Evolutionary conservation across 2,797 vertebrate genomes (phyloP).

Genomic region (Meda fulgida): DNA sequence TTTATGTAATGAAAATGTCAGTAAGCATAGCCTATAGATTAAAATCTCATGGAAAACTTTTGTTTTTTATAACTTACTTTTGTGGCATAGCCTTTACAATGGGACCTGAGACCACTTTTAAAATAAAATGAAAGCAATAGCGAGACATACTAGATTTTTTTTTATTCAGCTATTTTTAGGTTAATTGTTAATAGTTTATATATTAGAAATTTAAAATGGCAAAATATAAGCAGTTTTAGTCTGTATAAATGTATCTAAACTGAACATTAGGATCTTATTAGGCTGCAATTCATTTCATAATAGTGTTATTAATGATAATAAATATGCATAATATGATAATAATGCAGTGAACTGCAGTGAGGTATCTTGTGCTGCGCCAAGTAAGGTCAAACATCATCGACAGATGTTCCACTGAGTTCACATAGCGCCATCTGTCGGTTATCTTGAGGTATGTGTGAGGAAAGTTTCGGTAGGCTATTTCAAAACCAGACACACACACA

Average conservation of each 20-base stretch:
- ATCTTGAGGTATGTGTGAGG: not conserved
- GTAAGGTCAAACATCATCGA: not conserved
- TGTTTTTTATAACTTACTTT: not conserved
- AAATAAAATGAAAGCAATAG: not conserved
- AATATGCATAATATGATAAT: too few species aligned
- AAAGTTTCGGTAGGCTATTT: not conserved
- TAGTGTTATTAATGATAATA: not conserved
- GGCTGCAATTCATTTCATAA: not conserved
- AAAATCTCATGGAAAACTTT: not conserved
- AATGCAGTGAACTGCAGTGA: not conserved
- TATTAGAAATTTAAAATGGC: not conserved
- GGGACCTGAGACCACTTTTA: not conserved
- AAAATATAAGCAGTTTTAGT: not conserved
- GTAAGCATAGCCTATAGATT: not conserved
- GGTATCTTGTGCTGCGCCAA: not conserved
- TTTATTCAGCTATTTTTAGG: not conserved
- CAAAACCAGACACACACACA: not conserved
- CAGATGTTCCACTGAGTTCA: not conserved
- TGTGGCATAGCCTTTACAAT: not conserved
- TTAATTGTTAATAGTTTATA: not conserved
- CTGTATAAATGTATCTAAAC: not conserved
- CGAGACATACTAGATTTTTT: not conserved
- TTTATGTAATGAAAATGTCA: not conserved
- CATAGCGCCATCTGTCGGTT: constrained; percentile 6
- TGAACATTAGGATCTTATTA: not conserved